Evolutionary conservation across 2,113 vertebrate species (phyloP), one percentile per base, ranked within the genome.

Genomic region (Platysteira castanea): DNA sequence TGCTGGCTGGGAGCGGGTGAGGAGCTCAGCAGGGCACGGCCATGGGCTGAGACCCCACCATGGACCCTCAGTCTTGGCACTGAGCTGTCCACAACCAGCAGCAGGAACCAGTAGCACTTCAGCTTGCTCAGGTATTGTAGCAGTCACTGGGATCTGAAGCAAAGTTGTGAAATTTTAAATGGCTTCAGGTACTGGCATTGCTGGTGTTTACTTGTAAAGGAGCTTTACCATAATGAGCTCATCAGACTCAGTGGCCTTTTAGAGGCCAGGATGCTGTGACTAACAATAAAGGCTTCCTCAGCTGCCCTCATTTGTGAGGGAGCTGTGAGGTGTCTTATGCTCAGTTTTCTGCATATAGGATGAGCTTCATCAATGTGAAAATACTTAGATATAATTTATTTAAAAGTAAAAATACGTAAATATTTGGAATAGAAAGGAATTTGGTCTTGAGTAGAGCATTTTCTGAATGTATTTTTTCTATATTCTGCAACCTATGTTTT

Each of bases 21-120:
- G 23, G 44, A 42, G 49, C 15, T 7, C 13, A 13, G 46, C 49
- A 69, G 82, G 41, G 37, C 47, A 54, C 37, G 30, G 46, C 15
- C 0, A 0, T 47, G 68, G 20, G 13, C 49, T 84, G 63, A 26
- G 17, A 7, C 27, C 57, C 8, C 2, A 2, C 11, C 35, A 10
- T 7, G n/a, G 31, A 49, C 31, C 41, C 37, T 61, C 20, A 60
- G 12, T 16, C 19, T 52, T 7, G 5, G 12, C 60, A 53, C 26
- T 0, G 1, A 74, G 50, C 60, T 67, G 19, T 13, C 11, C 15
- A 24, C 26, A 50, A 6, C 4, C 83, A 90, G 75, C 2, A 63
- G 17, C 1, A 1, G 41, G 47, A 73, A 24, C 27, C 65, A 69
- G 41, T 37, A 44, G 22, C 41, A 35, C 63, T 57, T 59, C 31